Evolutionary conservation across 2,113 vertebrate genomes (phyloP).

Genomic region (Theropithecus gelada): DNA sequence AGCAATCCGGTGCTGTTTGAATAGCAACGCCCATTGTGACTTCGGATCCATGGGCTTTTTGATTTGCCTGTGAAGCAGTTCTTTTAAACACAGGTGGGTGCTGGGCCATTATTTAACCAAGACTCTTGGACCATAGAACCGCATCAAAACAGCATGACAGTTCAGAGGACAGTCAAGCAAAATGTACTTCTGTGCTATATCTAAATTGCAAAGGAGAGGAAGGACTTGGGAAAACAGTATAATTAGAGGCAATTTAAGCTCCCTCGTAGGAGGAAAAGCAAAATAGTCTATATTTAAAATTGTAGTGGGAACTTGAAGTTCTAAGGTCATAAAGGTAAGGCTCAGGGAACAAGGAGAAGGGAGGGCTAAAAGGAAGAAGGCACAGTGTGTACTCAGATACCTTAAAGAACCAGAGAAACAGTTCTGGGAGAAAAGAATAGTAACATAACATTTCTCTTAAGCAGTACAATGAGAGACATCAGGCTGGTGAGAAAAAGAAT

Average conservation of each 20-base stretch:
- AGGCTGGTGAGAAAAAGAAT: neutral
- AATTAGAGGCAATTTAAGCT: slow-evolving; percentile 62
- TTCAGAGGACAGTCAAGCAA: neutral
- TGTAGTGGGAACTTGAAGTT: slow-evolving; percentile 14
- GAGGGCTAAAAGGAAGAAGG: neutral
- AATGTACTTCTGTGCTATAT: neutral
- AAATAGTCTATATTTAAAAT: slow-evolving; percentile 58
- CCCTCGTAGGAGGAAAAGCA: slow-evolving; percentile 5
- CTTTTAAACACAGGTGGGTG: neutral
- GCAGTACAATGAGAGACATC: neutral
- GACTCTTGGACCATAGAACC: neutral
- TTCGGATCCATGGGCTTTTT: neutral
- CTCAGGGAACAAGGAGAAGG: neutral
- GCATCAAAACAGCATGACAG: neutral
- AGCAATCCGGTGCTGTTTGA: neutral
- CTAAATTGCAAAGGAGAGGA: slow-evolving; percentile 20
- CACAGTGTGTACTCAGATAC: neutral
- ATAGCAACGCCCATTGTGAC: neutral
- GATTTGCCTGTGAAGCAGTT: neutral
- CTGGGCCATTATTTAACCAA: slow-evolving; percentile 2
- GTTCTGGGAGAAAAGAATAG: neutral
- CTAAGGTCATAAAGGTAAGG: neutral
- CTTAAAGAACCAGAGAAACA: neutral
- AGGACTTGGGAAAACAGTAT: neutral
- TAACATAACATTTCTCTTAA: neutral